Conservation (phyloP, 2,888 invertebrate species). For the Apotomis betuletana region DNA sequence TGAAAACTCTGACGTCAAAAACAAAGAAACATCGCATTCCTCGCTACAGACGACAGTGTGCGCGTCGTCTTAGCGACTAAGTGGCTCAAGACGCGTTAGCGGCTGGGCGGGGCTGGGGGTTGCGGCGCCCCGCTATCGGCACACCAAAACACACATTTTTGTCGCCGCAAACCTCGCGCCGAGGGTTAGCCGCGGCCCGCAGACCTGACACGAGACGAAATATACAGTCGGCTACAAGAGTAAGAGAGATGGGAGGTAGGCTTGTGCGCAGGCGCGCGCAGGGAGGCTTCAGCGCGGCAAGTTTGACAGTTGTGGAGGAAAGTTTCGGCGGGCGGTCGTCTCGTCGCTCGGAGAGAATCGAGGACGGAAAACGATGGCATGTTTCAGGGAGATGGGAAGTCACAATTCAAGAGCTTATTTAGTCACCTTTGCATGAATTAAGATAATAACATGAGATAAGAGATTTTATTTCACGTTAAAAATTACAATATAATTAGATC, state of each 20-base stretch:
- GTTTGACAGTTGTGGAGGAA: constrained; percentile 66
- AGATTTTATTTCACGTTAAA: too few relatives aligned
- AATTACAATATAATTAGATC: too few relatives aligned
- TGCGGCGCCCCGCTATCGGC: constrained; percentile 82
- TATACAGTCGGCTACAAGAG: constrained; percentile 45
- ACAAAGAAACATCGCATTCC: constrained; percentile 12
- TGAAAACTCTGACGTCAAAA: background rate
- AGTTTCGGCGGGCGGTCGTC: constrained; percentile 52
- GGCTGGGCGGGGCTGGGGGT: constrained; percentile 68
- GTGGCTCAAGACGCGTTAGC: constrained; percentile 83
- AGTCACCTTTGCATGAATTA: too few relatives aligned
- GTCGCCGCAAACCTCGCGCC: constrained; percentile 84
- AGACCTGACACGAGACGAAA: constrained; percentile 72
- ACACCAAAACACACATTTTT: constrained; percentile 85
- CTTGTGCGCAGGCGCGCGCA: constrained; percentile 64
- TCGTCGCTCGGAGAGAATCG: constrained; percentile 35
- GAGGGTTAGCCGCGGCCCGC: constrained; percentile 84
- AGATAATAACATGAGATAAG: too few relatives aligned
- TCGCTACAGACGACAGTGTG: constrained; percentile 60
- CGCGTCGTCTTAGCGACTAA: constrained; percentile 79
- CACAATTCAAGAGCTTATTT: background rate
- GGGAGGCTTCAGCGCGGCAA: constrained; percentile 63
- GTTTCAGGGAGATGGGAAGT: background rate
- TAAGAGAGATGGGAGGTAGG: constrained; percentile 41
- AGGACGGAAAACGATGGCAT: constrained; percentile 45